Evolutionary conservation across 2,797 vertebrate genomes (phyloP), one percentile per base, ranked within the genome.

Genomic region (Oreochromis mossambicus): DNA sequence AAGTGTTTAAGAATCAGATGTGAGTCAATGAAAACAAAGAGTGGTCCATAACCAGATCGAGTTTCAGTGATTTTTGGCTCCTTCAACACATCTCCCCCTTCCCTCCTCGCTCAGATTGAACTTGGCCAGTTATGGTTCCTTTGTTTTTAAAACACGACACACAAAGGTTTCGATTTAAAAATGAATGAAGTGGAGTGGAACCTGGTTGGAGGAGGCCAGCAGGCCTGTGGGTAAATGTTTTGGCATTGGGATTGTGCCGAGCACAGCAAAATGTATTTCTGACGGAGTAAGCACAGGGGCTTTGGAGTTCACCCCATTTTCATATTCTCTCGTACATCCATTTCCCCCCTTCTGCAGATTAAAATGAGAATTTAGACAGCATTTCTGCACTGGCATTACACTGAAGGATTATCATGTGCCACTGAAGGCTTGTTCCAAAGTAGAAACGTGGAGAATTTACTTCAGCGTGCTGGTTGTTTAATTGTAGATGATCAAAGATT

Each of bases 221-320:
- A 26, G 83, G 86, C 87, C 87, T 88, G 87, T 73, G 84, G 90
- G 84, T 91, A 46, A 92, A 93, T 92, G 91, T 92, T 93, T 93
- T 92, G 91, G 89, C 91, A 81, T 91, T 70, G 70, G 68, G 86
- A 91, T 95, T 94, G 92, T 94, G 95, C 94, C 56, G 90, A 95
- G 91, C 82, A 26, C 91, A 94, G 95, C 95, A 96, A 92, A 94
- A 86, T 80, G 86, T 84, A 43, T 93, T 95, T 95, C 87, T 94
- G 94, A 94, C 21, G 82, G 90, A 92, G 94, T 95, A 92, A 94
- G 95, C 94, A 95, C 88, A 29, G 77, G 81, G 85, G 91, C 90
- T 94, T 93, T 91, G 91, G 93, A 94, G 91, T 93, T 95, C 92
- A 94, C 89, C 88, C 89, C 88, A 85, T 95, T 94, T 93, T 95